A percentile compares a stretch with the other conserved stretches of the same genome.
These are phyloP conservation scores for Malthinus flaveolus DNA, from an alignment of 2,888 invertebrate genomes.

Conservation along the genomic window DNA sequence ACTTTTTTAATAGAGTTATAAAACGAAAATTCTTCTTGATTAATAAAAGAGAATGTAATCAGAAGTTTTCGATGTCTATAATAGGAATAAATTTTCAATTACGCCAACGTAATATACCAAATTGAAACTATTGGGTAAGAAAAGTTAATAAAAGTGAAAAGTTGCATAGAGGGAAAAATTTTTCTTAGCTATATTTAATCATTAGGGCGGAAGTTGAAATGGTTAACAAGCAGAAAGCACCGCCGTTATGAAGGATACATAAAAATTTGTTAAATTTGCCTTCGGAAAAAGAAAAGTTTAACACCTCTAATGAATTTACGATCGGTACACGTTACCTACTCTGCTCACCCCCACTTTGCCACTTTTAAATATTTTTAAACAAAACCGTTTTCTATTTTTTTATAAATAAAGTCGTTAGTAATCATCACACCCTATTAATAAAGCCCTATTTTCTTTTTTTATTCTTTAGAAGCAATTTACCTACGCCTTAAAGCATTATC, in stretches of 20 bases:
- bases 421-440: slow-evolving; percentile 23
- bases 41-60: slow-evolving; percentile 10
- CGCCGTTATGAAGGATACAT: slow-evolving; percentile 17
- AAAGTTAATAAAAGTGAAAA: slow-evolving; percentile 18
- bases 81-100: slow-evolving; percentile 22
- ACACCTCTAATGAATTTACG: slow-evolving; percentile 15
- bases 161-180: slow-evolving; percentile 14
- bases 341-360: slow-evolving; percentile 1
- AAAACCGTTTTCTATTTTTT: background rate
- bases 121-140: background rate
- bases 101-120: slow-evolving; percentile 11
- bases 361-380: too few relatives aligned
- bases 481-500: slow-evolving; percentile 18
- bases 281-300: background rate
- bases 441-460: slow-evolving; percentile 17
- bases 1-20: too few relatives aligned
- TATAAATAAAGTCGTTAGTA: slow-evolving; percentile 20
- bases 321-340: slow-evolving; percentile 17
- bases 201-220: slow-evolving; percentile 10
- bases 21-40: too few relatives aligned
- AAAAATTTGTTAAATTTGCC: slow-evolving; percentile 12
- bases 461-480: slow-evolving; percentile 16
- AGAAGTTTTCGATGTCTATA: slow-evolving; percentile 18
- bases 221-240: slow-evolving; percentile 11
- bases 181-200: slow-evolving; percentile 14